Evolutionary conservation across 2,888 invertebrate genomes (phyloP), one percentile per base, ranked within the genome.

Genomic region (Acanthacorydalis orientalis): DNA sequence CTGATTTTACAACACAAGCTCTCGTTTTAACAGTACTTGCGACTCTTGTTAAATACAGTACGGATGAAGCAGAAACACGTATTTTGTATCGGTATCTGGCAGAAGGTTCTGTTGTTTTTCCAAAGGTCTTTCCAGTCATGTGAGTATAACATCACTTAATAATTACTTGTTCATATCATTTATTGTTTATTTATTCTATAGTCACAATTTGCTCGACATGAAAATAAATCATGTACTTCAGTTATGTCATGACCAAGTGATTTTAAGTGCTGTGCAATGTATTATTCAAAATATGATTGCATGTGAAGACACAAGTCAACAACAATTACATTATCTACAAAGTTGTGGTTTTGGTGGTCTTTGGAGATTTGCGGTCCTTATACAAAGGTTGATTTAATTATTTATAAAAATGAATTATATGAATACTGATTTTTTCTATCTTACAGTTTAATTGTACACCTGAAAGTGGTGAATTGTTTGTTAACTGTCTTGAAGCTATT

Each of bases 341-440:
- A 92, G 92, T 60, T 91, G 91, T 62, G 97, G 97, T 1, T 97
- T 97, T 64, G 97, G 96, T 6, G 97, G 97, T 0, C 74, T 97
- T 31, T 97, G 97, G 97, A 74, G 97, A 59, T 97, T 97, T 69
- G 96, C 96, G 96, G 96, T 43, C 93, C 95, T 7, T 97, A 95
- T 60, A 87, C 91, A 42, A 93, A 93, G 75, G 92, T 91, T 64
- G 59, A 54, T 50, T 4, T 38, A 15, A 47, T 46, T 38, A 43
- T n/a, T 16, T 9, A n/a, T 31, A 10, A 6, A 12, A 37, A 9
- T 12, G 6, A 12, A 3, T 4, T 9, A 37, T 12, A 7, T 7
- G 1, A 37, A 9, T 37, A 41, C 11, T 16, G 8, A 31, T 31
- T 10, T 7, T 45, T 23, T 52, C n/a, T 51, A 34, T 48, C 49